Base-by-base conservation (phyloP, 2,113 vertebrate genomes). In the Rallus limicola region DNA sequence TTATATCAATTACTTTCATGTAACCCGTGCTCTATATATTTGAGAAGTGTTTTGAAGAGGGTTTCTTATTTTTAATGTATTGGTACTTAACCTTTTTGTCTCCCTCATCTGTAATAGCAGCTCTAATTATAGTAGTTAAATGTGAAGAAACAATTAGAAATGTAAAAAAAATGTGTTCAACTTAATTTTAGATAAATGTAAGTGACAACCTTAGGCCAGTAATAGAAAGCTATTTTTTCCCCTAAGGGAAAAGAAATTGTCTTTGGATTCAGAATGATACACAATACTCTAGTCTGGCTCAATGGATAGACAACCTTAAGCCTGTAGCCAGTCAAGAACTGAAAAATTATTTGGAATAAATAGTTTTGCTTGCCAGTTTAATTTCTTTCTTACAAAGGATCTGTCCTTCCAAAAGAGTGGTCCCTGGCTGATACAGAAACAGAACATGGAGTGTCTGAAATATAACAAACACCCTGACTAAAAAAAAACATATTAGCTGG, bases 1-100 rank as follows among this genome's bases (percentile, higher is more conserved):
- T 63, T 68, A 40, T 55, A 67, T 16, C 34, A 60, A 48, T 62
- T 88, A 64, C 20, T 88, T 70, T 74, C 36, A 63, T 26, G 18
- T 89, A 93, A 40, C 42, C 19, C 28, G 20, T 62, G 31, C 21
- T 60, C 16, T 59, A 68, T 21, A 11, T 83, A 31, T 81, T 67
- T 86, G 17, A 92, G 20, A 96, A 92, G 46, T 78, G 53, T 81
- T 86, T 83, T 75, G 46, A 90, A 53, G 23, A 36, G 24, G 0
- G 25, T 53, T 33, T 42, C 60, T 68, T 69, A 31, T 56, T 79
- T 90, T 71, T 63, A 55, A 82, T 34, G 17, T 60, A 91, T 75
- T 88, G 46, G n/a, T 88, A 79, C 69, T 93, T 91, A 94, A 83
- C 64, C 42, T 92, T 91, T 95, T 93, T 78, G 33, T 84, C 58